Conservation (phyloP, 2,888 invertebrate genomes). For the Desoria tigrina region DNA sequence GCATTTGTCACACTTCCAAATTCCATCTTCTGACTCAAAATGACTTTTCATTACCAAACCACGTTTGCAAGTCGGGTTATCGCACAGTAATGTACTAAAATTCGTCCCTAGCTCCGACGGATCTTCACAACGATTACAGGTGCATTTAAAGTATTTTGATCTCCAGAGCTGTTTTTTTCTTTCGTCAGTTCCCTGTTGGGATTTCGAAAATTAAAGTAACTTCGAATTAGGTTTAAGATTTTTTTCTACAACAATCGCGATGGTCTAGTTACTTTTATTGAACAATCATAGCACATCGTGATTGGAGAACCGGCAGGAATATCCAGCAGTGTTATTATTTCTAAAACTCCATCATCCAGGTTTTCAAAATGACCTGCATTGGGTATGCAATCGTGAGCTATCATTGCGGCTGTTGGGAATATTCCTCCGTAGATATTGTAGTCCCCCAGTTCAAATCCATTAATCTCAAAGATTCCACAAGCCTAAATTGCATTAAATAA, state of each 20-base stretch:
- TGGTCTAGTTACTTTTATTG: constrained; percentile 34
- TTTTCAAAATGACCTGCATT: constrained; percentile 50
- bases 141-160: constrained; percentile 50
- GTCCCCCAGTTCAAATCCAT: constrained; percentile 48
- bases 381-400: constrained; percentile 50
- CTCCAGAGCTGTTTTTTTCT: constrained; percentile 38
- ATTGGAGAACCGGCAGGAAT: constrained; percentile 46
- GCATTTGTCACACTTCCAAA: constrained; percentile 38
- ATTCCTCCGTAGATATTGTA: constrained; percentile 39
- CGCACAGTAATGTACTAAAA: constrained; percentile 47
- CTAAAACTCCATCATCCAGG: constrained; percentile 34
- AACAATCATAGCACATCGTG: constrained; percentile 46
- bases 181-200: constrained; percentile 41
- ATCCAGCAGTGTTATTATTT: constrained; percentile 44
- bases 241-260: no score
- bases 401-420: constrained; percentile 48
- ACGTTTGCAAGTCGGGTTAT: constrained; percentile 36
- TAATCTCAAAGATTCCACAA: constrained; percentile 49
- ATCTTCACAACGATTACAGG: constrained; percentile 46
- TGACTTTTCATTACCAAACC: constrained; percentile 35
- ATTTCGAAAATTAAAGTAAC: not conserved
- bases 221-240: not conserved
- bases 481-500: constrained; percentile 26
- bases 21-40: constrained; percentile 4
- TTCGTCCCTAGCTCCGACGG: constrained; percentile 49